Conservation (phyloP, 2,113 vertebrate species). For the Pimephales promelas region DNA sequence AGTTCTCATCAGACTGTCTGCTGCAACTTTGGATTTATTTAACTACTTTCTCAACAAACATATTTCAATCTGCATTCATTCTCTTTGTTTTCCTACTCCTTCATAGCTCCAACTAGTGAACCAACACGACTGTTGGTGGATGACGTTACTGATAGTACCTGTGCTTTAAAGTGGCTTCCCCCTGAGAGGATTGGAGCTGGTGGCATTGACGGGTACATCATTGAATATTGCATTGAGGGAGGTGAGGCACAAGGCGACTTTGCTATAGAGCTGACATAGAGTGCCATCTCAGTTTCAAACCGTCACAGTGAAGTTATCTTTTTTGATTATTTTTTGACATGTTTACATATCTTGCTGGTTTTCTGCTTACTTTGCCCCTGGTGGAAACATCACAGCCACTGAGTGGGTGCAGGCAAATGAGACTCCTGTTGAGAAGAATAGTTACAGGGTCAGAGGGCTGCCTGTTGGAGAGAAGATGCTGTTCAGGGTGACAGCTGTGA, state of each 20-base stretch:
- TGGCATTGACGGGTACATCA: constrained; percentile 87
- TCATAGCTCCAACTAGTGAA: constrained; percentile 83
- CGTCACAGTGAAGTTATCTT: neutral
- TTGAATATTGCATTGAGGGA: constrained; percentile 78
- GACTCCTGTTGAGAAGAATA: constrained; percentile 73
- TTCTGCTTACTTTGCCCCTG: constrained; percentile 24
- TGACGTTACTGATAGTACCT: constrained; percentile 85
- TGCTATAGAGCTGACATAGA: neutral
- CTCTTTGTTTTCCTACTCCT: constrained; percentile 43
- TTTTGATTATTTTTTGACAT: constrained; percentile 16
- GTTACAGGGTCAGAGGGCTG: constrained; percentile 80
- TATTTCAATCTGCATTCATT: neutral
- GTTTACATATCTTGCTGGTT: constrained; percentile 10
- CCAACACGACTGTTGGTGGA: constrained; percentile 83
- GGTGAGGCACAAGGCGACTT: constrained; percentile 15
- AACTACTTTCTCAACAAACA: neutral
- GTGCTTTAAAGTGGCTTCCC: constrained; percentile 86
- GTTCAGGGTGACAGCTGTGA: constrained; percentile 83
- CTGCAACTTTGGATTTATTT: neutral
- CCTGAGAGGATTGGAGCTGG: constrained; percentile 85
- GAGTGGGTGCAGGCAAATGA: constrained; percentile 81
- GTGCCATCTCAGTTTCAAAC: neutral
- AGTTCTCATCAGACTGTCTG: constrained; percentile 36
- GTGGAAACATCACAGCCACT: constrained; percentile 70
- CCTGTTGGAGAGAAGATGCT: constrained; percentile 83